Percentiles rank a stretch among this genome's conserved stretches.
phyloP scores from a whole-genome alignment of 2,797 vertebrate species.

The Rhynchonycteris naso region DNA sequence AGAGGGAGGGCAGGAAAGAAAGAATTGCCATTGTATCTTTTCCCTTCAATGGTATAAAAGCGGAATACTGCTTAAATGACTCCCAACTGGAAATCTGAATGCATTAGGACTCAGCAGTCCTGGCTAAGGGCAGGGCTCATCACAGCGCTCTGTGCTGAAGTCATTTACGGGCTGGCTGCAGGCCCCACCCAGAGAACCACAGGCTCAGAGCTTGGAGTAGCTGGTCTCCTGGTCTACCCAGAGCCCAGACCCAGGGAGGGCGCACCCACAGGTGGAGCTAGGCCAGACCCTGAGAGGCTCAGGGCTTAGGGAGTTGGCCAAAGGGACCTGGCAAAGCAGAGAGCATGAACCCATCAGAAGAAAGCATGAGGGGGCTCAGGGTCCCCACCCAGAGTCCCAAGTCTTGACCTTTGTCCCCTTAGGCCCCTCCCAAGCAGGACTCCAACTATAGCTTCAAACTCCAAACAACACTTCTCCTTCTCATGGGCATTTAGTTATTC shows the following conservation, averaged over 20 bases:
- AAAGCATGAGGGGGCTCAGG: not conserved
- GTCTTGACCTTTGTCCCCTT: not conserved
- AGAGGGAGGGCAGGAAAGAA: not conserved
- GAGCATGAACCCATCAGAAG: not conserved
- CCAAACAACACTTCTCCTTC: too few species aligned
- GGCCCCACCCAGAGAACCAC: not conserved
- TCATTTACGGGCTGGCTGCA: not conserved
- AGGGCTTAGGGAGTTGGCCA: not conserved
- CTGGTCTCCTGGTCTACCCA: not conserved
- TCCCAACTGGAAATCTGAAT: not conserved
- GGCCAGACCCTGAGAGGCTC: not conserved
- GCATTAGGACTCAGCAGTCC: not conserved
- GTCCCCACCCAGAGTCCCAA: not conserved
- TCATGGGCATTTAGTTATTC: not conserved
- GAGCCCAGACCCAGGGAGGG: not conserved
- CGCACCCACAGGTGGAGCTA: too few species aligned
- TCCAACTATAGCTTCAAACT: not conserved
- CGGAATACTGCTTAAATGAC: not conserved
- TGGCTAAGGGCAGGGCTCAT: accelerated
- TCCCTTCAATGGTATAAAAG: not conserved
- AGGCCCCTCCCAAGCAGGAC: not conserved
- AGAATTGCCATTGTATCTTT: not conserved
- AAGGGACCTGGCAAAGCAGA: not conserved
- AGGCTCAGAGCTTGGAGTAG: accelerated
- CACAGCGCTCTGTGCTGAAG: not conserved